Evolutionary conservation across 1,140 invertebrate genomes (phyloP), one percentile per base, ranked within the genome.

Genomic region (Habropoda laboriosa): DNA sequence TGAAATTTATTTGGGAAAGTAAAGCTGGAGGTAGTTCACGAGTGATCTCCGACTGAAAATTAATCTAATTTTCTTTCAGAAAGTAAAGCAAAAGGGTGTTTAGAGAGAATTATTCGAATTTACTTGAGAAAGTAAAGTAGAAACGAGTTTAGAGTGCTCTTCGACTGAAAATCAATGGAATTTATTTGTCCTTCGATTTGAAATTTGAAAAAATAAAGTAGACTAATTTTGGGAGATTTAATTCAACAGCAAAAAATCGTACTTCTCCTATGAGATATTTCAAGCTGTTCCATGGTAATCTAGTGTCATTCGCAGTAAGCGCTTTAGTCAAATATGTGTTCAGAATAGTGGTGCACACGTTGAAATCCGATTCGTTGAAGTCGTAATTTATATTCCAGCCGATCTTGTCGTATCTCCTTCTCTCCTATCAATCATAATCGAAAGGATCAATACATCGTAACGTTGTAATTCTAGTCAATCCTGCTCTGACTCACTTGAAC

Each of bases 311-410:
- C 1, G 93, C 93, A 1, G 93, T 90, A 16, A 93, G 83, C 51
- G 95, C 94, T 88, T 97, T 97, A 0, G 94, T 96, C 18, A 98
- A 92, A 92, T 98, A 98, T 8, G 96, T 97, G 61, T 96, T 94
- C 40, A 98, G 91, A 75, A 98, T 98, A 88, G 96, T 95, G 75
- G 96, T 95, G 90, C 97, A 97, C 21, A 98, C 97, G 73, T 95
- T 95, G 89, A 98, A 98, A 93, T 99, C 98, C 0, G 97, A 97
- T 92, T 98, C 97, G 88, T 97, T 98, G 90, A 98, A 98, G 93
- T 98, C 97, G 89, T 98, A 98, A 55, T 94, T 94, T 76, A 98
- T 97, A 89, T 98, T 99, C 97, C 97, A 98, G 2, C 97, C 97
- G 72, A 98, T 96, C 93, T 98, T 98, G 86, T 96, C 97, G 89